Percentiles rank a stretch among this genome's conserved stretches.
phyloP scores from a whole-genome alignment of 2,888 invertebrate genomes.

The Ectemnius cavifrons region DNA sequence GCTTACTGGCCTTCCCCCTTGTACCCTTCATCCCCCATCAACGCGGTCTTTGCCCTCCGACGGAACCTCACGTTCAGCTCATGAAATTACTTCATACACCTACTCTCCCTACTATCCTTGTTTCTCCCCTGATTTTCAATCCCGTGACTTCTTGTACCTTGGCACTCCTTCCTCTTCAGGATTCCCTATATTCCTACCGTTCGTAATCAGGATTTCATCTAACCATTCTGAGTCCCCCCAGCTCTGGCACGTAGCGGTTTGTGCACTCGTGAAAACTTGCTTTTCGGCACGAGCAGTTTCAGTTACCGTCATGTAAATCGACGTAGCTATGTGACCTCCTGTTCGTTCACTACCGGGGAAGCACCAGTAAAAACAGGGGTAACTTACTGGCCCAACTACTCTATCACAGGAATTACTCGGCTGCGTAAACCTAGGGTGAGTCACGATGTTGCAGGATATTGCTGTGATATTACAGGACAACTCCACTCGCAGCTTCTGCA shows the following conservation, averaged over 20 bases:
- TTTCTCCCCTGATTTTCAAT: constrained; percentile 3
- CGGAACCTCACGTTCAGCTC: constrained; percentile 17
- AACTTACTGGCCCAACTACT: constrained; percentile 48
- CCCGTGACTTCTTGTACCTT: not conserved
- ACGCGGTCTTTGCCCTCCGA: constrained; percentile 16
- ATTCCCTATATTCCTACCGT: constrained; percentile 6
- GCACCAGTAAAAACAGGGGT: constrained; percentile 40
- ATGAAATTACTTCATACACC: constrained; percentile 3
- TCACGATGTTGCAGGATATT: constrained; percentile 14
- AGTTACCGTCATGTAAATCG: constrained; percentile 46
- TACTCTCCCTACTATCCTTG: not conserved
- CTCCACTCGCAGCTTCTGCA: not conserved
- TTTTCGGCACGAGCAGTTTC: constrained; percentile 52
- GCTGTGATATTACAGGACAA: constrained; percentile 12
- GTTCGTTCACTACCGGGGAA: not conserved
- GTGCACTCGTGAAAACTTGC: constrained; percentile 45
- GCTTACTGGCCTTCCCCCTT: constrained; percentile 46
- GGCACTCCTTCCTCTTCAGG: constrained; percentile 6
- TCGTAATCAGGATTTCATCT: constrained; percentile 37
- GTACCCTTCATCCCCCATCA: constrained; percentile 18
- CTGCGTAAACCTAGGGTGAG: constrained; percentile 23
- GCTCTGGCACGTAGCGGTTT: constrained; percentile 17
- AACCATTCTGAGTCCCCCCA: constrained; percentile 20
- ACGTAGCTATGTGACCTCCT: not conserved
- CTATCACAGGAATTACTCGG: constrained; percentile 52